Conservation (phyloP, 2,113 vertebrate genomes). For the Cyanoderma ruficeps region DNA sequence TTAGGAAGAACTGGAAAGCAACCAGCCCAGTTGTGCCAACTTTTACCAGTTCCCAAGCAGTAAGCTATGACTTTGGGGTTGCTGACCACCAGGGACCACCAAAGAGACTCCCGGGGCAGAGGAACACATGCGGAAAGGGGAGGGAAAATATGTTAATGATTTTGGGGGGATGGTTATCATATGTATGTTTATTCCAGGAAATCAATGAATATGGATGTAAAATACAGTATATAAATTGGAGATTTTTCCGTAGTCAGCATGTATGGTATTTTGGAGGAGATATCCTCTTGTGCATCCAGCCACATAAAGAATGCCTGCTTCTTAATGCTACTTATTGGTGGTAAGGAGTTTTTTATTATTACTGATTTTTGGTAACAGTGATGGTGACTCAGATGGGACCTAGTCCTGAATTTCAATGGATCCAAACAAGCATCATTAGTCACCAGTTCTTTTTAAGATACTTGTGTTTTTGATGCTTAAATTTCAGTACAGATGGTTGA, state of each 20-base stretch:
- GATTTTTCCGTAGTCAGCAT: neutral
- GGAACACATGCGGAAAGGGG: fast-evolving
- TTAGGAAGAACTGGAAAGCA: neutral
- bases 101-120: neutral
- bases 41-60: neutral
- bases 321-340: neutral
- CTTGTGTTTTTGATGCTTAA: neutral
- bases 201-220: neutral
- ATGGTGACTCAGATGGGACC: neutral
- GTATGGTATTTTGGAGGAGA: neutral
- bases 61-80: neutral
- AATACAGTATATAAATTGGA: neutral
- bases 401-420: neutral
- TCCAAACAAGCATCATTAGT: neutral
- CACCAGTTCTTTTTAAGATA: neutral
- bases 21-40: neutral
- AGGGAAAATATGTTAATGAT: neutral
- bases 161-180: neutral
- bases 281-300: fast-evolving
- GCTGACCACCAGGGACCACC: neutral
- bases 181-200: neutral
- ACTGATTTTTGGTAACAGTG: neutral
- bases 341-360: neutral
- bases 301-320: neutral
- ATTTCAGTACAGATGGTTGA: neutral